Evolutionary conservation across 2,113 vertebrate genomes (phyloP).

Genomic region (Noctilio leporinus): DNA sequence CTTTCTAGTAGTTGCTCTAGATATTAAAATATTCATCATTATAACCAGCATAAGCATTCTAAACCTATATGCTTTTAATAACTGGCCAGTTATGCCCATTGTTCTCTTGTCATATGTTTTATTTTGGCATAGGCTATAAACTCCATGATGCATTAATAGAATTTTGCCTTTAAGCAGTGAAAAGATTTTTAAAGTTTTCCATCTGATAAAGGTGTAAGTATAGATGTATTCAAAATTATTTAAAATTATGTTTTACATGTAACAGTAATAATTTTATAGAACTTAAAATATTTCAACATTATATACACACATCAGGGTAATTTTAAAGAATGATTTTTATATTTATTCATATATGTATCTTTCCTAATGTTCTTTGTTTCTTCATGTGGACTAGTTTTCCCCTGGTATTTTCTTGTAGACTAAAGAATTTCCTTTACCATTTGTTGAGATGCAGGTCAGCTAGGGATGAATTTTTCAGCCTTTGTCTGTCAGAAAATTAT

Average conservation of each 20-base stretch:
- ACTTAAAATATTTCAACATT: background rate
- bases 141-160: background rate
- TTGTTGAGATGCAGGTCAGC: background rate
- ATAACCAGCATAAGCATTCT: background rate
- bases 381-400: background rate
- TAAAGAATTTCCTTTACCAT: background rate
- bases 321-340: background rate
- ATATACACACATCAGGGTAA: background rate
- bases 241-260: background rate
- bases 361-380: background rate
- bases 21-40: conserved; percentile 11
- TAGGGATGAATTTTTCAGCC: background rate
- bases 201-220: background rate
- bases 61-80: background rate
- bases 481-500: background rate
- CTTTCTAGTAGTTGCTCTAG: background rate
- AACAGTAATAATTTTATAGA: background rate
- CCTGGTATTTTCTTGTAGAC: background rate
- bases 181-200: background rate
- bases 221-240: background rate
- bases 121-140: background rate
- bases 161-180: conserved; percentile 6
- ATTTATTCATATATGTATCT: background rate
- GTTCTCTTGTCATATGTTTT: background rate
- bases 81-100: background rate